Evolutionary conservation across 2,113 vertebrate species (phyloP), one percentile per base, ranked within the genome.

Genomic region (Mirounga angustirostris): DNA sequence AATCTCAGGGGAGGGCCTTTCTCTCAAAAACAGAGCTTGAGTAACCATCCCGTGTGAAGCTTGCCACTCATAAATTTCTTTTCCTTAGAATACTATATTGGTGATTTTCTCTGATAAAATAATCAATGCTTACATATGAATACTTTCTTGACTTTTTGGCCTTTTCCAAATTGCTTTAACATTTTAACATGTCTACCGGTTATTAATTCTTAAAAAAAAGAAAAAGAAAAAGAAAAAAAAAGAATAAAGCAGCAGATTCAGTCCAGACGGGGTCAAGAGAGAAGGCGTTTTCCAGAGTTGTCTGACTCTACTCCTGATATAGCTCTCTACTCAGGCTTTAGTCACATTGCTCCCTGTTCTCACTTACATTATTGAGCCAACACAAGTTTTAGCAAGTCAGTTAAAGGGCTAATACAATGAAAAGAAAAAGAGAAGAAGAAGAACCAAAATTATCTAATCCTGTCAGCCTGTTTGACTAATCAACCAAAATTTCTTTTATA

Each of bases 71-170:
- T 40, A 84, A 28, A 30, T 59, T 91, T 84, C n/a, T 40, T 43
- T 84, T 63, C 3, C 46, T 91, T 92, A 88, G 43, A 85, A 65
- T 8, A n/a, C 13, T 73, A 2, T 54, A 36, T 26, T 63, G 30
- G 61, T 91, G n/a, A 93, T 33, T 80, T 36, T 80, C 26, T 76
- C 26, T 79, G 65, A 78, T 71, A 93, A 95, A 93, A 36, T 89
- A 56, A 74, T 92, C 79, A 89, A 4, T 61, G 40, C 26, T 80
- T 82, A 91, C 30, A 10, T 63, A 36, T 36, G 69, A 95, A 82
- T 86, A 65, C 22, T 88, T 92, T 61, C 28, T 71, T 87, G 56
- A 90, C 0, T 14, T 94, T 80, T 73, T 84, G 69, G 26, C 16
- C 43, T 50, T 52, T 82, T 89, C 6, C 5, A 67, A 86, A 82